phyloP scores from a whole-genome alignment of 2,797 vertebrate species.

The Cynopterus sphinx region DNA sequence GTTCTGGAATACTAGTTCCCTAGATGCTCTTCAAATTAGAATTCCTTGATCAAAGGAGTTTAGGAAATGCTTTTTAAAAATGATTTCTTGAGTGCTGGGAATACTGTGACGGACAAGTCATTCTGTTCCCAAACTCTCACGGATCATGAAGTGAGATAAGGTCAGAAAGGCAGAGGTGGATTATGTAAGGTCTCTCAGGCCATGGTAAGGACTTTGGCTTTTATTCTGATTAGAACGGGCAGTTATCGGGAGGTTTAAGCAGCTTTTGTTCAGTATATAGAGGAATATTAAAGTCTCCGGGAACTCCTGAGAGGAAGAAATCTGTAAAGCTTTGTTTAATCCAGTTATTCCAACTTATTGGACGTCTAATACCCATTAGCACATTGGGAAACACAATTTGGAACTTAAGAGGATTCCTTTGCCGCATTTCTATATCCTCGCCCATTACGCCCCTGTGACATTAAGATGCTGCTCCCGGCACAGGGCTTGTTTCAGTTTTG shows the following conservation, averaged over 20 bases:
- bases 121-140: not conserved
- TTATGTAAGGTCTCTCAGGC: not conserved
- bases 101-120: not conserved
- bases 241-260: not conserved
- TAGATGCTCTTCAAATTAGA: not conserved
- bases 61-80: conserved; percentile 17
- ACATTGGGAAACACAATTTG: not conserved
- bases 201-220: not conserved
- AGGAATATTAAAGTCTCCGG: not conserved
- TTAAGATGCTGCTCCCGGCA: not conserved
- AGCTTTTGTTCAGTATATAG: not conserved
- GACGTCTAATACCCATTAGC: not conserved
- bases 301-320: conserved; percentile 18
- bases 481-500: not conserved
- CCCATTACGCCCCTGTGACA: not conserved
- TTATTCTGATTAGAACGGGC: not conserved
- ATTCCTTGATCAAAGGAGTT: not conserved
- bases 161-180: not conserved
- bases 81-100: not conserved
- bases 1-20: not conserved
- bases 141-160: not conserved
- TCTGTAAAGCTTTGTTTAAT: not conserved
- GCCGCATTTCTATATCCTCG: not conserved
- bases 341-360: not conserved
- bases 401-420: not conserved